A percentile compares a stretch with the other conserved stretches of the same genome.
These are phyloP conservation scores for Acanthosepion pharaonis DNA, from an alignment of 2,888 invertebrate genomes.

Conservation along the genomic window DNA sequence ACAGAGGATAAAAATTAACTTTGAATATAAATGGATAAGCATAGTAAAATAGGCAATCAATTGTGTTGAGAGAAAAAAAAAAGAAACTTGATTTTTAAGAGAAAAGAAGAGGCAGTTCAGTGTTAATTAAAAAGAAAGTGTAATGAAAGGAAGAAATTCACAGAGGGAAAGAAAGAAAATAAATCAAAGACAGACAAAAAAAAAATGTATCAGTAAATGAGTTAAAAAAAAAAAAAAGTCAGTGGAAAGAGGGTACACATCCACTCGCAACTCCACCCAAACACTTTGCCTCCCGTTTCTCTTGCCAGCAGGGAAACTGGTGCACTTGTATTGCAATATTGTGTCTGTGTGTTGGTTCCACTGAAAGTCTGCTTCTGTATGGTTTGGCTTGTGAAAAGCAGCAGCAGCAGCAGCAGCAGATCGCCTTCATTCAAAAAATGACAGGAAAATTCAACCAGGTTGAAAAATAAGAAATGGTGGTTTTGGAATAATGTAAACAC, in stretches of 20 bases:
- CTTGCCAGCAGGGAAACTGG: neutral
- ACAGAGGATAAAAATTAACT: no score
- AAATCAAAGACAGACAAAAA: neutral
- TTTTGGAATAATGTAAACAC: no score
- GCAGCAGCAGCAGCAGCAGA: neutral
- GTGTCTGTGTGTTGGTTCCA: neutral
- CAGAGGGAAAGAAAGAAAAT: no score
- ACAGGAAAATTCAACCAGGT: no score
- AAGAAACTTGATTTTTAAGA: no score
- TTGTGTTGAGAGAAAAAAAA: no score
- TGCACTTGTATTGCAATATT: neutral
- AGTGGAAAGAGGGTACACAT: no score
- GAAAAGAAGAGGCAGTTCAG: neutral
- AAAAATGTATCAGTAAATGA: neutral
- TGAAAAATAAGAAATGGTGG: no score
- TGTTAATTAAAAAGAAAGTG: neutral
- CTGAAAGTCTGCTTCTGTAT: neutral
- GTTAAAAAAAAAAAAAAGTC: neutral
- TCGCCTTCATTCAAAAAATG: neutral
- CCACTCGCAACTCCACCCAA: no score
- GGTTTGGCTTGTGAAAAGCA: neutral
- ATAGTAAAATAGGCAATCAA: no score
- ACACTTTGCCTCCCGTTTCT: neutral
- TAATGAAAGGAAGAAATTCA: no score
- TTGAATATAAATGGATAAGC: no score